Conservation (phyloP, 2,888 invertebrate species). For the Leucozona laternaria region DNA sequence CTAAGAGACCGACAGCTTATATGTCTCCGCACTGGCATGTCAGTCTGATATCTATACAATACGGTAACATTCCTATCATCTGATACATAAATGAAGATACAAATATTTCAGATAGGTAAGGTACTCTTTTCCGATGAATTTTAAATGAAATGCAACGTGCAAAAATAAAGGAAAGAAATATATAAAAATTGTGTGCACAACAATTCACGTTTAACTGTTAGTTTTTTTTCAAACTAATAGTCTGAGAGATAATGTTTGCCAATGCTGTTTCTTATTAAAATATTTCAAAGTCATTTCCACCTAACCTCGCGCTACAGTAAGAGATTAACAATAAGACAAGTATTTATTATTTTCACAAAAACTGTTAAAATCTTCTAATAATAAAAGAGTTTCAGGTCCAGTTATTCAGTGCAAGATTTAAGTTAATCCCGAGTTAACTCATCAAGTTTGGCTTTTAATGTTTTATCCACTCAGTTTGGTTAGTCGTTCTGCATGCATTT, state of each 20-base stretch:
- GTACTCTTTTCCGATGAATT: slow-evolving; percentile 29
- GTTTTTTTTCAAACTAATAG: neutral
- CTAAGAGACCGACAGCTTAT: slow-evolving; percentile 26
- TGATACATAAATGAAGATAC: slow-evolving; percentile 24
- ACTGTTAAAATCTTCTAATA: too few relatives aligned
- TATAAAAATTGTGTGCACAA: neutral
- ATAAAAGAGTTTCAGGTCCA: too few relatives aligned
- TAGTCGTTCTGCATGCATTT: too few relatives aligned
- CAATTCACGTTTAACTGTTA: neutral
- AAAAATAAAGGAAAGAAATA: neutral
- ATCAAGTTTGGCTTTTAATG: too few relatives aligned
- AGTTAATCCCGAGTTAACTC: too few relatives aligned
- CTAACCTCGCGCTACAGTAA: too few relatives aligned
- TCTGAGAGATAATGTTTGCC: neutral
- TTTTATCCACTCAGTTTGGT: too few relatives aligned
- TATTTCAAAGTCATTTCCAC: too few relatives aligned
- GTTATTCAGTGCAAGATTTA: too few relatives aligned
- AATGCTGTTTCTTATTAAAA: neutral
- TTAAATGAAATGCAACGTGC: slow-evolving; percentile 16
- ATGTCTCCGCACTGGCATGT: slow-evolving; percentile 12
- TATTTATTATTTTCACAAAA: too few relatives aligned
- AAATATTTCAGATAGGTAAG: slow-evolving; percentile 45
- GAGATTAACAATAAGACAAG: too few relatives aligned
- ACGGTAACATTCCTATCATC: slow-evolving; percentile 22
- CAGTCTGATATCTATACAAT: slow-evolving; percentile 3